These are phyloP conservation scores for Noctuana brunneofusca DNA, from an alignment of 2,888 invertebrate species.

Conservation along the genomic window DNA sequence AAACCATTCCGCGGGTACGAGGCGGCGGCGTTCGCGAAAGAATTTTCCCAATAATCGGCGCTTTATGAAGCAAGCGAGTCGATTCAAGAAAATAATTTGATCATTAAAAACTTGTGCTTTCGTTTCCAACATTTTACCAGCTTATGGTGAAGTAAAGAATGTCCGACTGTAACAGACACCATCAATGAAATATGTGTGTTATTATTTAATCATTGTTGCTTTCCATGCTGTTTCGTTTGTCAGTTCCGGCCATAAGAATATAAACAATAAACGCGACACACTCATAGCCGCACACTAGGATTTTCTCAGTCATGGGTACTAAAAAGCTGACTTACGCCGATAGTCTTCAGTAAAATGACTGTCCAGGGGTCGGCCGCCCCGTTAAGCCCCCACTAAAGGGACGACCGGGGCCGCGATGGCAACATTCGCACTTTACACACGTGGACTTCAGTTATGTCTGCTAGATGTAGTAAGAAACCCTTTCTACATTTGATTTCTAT, in stretches of 20 bases:
- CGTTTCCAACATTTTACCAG: not conserved
- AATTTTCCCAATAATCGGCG: slow-evolving; percentile 67
- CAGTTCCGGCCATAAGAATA: no score
- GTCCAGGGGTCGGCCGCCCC: not conserved
- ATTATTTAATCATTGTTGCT: no score
- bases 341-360: not conserved
- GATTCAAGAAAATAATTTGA: slow-evolving; percentile 51
- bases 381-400: not conserved
- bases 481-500: no score
- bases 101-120: slow-evolving; percentile 53
- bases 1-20: slow-evolving; percentile 6
- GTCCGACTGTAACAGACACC: not conserved
- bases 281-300: no score
- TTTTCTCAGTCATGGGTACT: no score
- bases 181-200: no score
- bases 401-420: not conserved
- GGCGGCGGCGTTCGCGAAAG: slow-evolving; percentile 47
- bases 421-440: no score
- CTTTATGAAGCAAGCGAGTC: slow-evolving; percentile 64
- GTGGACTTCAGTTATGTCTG: no score
- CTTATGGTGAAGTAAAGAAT: not conserved
- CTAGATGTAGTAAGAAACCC: no score
- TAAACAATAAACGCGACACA: no score
- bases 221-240: no score
- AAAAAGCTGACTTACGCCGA: not conserved